Evolutionary conservation across 2,797 vertebrate species (phyloP), one percentile per base, ranked within the genome.

Genomic region (Enteromius argenteus): DNA sequence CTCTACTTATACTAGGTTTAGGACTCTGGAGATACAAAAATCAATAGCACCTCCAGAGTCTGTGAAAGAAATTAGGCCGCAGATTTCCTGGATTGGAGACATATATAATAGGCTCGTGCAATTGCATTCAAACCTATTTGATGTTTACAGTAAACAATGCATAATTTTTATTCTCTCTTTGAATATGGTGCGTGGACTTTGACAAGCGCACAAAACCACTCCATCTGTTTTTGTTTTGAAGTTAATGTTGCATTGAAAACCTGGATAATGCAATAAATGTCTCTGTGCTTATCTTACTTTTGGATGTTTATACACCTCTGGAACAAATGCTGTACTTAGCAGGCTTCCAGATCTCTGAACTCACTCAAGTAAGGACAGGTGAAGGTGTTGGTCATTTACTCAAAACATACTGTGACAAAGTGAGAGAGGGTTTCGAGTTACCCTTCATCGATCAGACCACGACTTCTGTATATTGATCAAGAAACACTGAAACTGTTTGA

Each of bases 191-290:
- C 32, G 79, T 72, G 56, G 66, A 77, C 49, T 87, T 81, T 86
- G 64, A 78, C 79, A 74, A 78, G 76, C 83, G 32, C 30, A 64
- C 67, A 30, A 69, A 78, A 79, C 66, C 23, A 85, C 60, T 72
- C 74, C 83, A 86, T 86, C 86, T 89, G 84, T 81, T 84, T 83
- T 86, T 83, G 84, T 87, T 89, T 85, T 75, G 64, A 84, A 86
- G 67, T 79, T 86, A 87, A 88, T 89, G 77, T 76, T 82, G 83
- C 74, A 83, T 80, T 81, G 79, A 86, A 85, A 86, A 58, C 67
- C 39, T 62, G 53, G 81, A 58, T 83, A 87, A 79, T 85, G 77
- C 60, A 66, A 67, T 83, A 85, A 8, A 86, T 89, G 80, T 84
- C 56, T 84, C 56, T 84, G 39, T 56, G 76, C 83, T 81, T 86